These are phyloP conservation scores for Ammodytes dubius DNA, from an alignment of 2,113 vertebrate species.

Conservation along the genomic window DNA sequence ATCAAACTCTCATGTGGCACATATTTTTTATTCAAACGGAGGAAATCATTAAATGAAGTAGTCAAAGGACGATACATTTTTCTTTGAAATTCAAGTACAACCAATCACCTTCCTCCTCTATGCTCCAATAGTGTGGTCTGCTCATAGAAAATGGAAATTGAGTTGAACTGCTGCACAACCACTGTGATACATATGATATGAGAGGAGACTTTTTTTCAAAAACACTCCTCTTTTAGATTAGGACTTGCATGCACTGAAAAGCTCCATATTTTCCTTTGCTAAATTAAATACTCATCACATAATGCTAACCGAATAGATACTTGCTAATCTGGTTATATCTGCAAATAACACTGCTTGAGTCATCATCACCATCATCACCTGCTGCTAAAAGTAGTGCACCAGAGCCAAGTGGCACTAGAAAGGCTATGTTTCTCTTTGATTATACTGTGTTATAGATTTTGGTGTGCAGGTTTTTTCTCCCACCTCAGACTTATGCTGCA, in stretches of 20 bases:
- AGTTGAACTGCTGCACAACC: not conserved
- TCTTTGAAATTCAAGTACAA: not conserved
- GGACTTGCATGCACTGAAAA: constrained; percentile 2
- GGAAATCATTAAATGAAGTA: not conserved
- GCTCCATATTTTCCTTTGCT: constrained; percentile 20
- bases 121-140: not conserved
- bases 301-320: constrained; percentile 22
- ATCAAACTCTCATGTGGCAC: not conserved
- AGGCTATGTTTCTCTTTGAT: constrained; percentile 30
- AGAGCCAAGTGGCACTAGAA: constrained; percentile 25
- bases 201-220: no score
- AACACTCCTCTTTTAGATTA: not conserved
- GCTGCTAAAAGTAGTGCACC: constrained; percentile 26
- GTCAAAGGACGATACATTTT: not conserved
- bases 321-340: constrained; percentile 7
- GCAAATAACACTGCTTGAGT: constrained; percentile 35
- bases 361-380: constrained; percentile 42
- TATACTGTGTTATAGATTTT: constrained; percentile 24
- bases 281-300: constrained; percentile 18
- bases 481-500: constrained; percentile 25
- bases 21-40: no score
- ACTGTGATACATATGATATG: not conserved
- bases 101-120: not conserved
- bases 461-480: constrained; percentile 29
- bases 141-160: not conserved